phyloP scores from a whole-genome alignment of 2,113 vertebrate species.

The Fukomys damarensis region DNA sequence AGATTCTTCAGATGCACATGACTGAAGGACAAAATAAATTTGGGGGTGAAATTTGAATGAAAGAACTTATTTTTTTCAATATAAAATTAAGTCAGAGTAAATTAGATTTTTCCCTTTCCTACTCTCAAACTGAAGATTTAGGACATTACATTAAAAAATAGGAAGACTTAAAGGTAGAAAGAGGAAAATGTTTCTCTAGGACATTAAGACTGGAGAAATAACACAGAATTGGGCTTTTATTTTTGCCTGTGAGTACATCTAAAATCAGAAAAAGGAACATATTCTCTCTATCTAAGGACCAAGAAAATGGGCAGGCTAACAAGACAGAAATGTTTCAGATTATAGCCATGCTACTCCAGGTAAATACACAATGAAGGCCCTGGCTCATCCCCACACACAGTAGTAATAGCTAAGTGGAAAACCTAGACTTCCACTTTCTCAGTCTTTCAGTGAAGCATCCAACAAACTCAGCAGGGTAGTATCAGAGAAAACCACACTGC shows the following conservation, averaged over 20 bases:
- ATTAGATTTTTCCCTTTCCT: neutral
- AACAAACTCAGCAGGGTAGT: neutral
- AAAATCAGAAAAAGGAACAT: neutral
- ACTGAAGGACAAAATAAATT: neutral
- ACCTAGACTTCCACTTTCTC: neutral
- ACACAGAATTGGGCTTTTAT: neutral
- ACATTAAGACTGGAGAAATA: neutral
- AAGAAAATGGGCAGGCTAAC: neutral
- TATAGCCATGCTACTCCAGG: neutral
- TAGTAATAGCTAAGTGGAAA: neutral
- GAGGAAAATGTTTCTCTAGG: neutral
- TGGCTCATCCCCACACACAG: neutral
- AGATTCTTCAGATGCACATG: neutral
- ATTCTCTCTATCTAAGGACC: neutral
- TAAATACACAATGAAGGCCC: neutral
- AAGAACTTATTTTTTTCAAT: neutral
- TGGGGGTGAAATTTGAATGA: neutral
- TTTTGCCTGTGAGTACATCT: neutral
- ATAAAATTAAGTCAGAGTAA: neutral
- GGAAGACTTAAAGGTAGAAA: neutral
- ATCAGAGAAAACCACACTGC: neutral
- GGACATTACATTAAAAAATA: neutral
- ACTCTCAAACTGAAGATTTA: neutral
- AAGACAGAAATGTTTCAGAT: neutral
- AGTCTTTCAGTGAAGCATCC: neutral